Evolutionary conservation across 2,888 invertebrate genomes (phyloP).

Genomic region (Toxonevra muliebris): DNA sequence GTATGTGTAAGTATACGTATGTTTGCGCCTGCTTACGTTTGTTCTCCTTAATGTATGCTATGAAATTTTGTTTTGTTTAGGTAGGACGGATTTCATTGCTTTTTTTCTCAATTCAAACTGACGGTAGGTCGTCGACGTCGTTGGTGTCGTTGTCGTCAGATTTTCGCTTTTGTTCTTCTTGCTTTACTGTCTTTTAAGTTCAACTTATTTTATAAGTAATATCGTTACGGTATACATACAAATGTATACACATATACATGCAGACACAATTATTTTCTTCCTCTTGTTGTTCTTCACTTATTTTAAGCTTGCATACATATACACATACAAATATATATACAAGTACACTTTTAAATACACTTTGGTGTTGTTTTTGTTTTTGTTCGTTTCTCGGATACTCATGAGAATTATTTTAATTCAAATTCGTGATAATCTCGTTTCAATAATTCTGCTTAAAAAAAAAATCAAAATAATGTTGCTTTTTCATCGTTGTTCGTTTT

Average conservation of each 20-base stretch:
- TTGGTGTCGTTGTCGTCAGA: not conserved
- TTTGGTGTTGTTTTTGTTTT: not conserved
- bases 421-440: conserved; percentile 2
- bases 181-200: not conserved
- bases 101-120: not conserved
- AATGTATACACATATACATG: not conserved
- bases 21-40: conserved; percentile 37
- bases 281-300: too few species aligned
- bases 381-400: not conserved
- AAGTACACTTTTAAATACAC: not conserved
- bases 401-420: conserved; percentile 1
- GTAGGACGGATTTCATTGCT: conserved; percentile 21
- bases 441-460: not conserved
- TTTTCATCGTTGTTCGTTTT: not conserved
- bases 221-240: not conserved
- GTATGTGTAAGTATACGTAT: conserved; percentile 25
- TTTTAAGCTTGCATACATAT: not conserved
- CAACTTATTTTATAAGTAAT: not conserved
- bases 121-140: conserved; percentile 9
- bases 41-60: not conserved
- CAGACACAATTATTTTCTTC: not conserved
- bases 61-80: not conserved
- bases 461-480: not conserved
- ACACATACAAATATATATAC: not conserved
- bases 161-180: not conserved